These are phyloP conservation scores for Cepaea hortensis DNA, from an alignment of 2,888 invertebrate species.

Conservation along the genomic window DNA sequence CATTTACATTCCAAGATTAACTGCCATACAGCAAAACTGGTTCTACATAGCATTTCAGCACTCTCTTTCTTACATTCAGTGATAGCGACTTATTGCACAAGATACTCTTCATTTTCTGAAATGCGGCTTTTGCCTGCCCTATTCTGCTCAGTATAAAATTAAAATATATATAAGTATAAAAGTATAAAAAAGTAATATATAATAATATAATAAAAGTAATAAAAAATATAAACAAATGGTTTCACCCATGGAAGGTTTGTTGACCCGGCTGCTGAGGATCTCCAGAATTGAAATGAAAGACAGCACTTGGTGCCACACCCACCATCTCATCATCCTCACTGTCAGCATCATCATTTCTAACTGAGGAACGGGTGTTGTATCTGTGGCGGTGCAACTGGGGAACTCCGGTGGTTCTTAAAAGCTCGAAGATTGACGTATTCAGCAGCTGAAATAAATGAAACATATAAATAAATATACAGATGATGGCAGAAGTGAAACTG, in stretches of 20 bases:
- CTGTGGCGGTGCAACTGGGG: slow-evolving; percentile 14
- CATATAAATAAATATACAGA: not conserved
- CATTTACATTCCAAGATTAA: no score
- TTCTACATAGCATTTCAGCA: no score
- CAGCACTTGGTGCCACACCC: slow-evolving; percentile 41
- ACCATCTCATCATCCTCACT: slow-evolving; percentile 37
- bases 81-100: no score
- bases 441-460: slow-evolving; percentile 9
- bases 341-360: not conserved
- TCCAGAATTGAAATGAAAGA: slow-evolving; percentile 38
- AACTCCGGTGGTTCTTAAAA: slow-evolving; percentile 15
- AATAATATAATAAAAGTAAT: no score
- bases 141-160: no score
- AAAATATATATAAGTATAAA: no score
- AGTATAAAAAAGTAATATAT: no score
- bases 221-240: not conserved
- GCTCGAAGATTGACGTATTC: not conserved
- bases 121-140: no score
- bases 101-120: no score
- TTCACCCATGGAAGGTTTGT: slow-evolving; percentile 20
- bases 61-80: no score
- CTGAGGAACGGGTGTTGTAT: slow-evolving; percentile 13
- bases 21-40: no score
- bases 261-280: slow-evolving; percentile 20
- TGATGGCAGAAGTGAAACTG: no score